A percentile compares a stretch with the other conserved stretches of the same genome.
phyloP scores from a whole-genome alignment of 2,113 vertebrate species.

The Albula goreensis region DNA sequence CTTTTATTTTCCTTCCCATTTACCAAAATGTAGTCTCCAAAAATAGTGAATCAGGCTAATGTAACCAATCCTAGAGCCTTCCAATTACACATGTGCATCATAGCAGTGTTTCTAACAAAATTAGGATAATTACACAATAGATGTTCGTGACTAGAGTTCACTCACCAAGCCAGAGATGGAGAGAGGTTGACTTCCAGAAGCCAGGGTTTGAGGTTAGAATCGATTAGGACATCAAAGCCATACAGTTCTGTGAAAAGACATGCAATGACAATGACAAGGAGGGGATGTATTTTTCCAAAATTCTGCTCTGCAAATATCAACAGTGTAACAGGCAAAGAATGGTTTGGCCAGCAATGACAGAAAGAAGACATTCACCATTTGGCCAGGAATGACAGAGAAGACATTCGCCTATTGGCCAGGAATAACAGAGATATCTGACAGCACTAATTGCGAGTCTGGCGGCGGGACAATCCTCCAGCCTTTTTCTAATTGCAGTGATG shows the following conservation, averaged over 20 bases:
- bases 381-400: background rate
- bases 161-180: slow-evolving; percentile 94
- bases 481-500: slow-evolving; percentile 2
- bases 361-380: background rate
- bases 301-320: background rate
- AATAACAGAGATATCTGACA: background rate
- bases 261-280: background rate
- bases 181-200: slow-evolving; percentile 96
- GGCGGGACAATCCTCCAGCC: background rate
- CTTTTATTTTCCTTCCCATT: background rate
- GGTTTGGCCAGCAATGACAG: background rate
- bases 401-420: background rate
- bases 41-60: background rate
- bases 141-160: slow-evolving; percentile 32
- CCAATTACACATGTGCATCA: background rate
- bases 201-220: slow-evolving; percentile 94
- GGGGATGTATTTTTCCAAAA: background rate
- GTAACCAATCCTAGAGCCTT: no score
- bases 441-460: background rate
- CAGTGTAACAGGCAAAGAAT: background rate
- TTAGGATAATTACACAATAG: background rate
- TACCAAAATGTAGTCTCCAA: background rate
- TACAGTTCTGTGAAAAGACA: slow-evolving; percentile 83
- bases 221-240: slow-evolving; percentile 96
- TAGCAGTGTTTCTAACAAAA: background rate